Evolutionary conservation across 30 jellyfish, hydroid and myxozoan species (phyloP), one percentile per base, ranked within the genome.

Genomic region (Hydractinia symbiolongicarpus): DNA sequence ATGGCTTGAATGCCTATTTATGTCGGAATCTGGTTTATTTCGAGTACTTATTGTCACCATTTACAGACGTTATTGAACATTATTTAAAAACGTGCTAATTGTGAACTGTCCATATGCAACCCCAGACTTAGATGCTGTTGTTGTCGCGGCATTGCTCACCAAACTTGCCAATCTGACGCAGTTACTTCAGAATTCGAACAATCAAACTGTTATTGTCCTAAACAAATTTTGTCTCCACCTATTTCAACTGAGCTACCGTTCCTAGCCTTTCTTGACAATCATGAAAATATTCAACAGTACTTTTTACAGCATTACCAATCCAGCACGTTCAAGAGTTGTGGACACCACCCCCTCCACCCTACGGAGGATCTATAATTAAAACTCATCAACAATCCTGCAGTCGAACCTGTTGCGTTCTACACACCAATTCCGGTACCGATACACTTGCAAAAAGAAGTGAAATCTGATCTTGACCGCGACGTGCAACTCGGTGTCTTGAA

Each of bases 381-480:
- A 5, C 64, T 78, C 5, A 7, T 54, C 66, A 55, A 4, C 1
- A 7, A 78, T 7, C 5, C 82, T 5, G 81, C 57, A 7, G 81
- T 62, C 1, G 19, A n/a, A 10, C 79, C 86, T 11, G 58, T 54
- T 16, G 83, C 86, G 3, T 58, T 17, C 9, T 62, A 58, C 40
- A 9, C 86, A 21, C 86, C 86, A 9, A 17, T 55, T 7, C 89
- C 86, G 7, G 84, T 78, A 55, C 82, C 86, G 7, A 17, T 20
- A 7, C 86, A 82, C 86, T 82, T 87, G 77, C 60, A 70, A 30
- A 79, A 15, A 9, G 76, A 82, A 11, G 86, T 82, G 40, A 82
- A 82, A 55, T 87, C 89, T 53, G 73, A 77, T 30, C 86, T 82
- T 16, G 89, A 82, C 56, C 79, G 78, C 9, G 89, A 82, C 5